phyloP scores from a whole-genome alignment of 1,140 invertebrate species.

The Aphis gossypii region DNA sequence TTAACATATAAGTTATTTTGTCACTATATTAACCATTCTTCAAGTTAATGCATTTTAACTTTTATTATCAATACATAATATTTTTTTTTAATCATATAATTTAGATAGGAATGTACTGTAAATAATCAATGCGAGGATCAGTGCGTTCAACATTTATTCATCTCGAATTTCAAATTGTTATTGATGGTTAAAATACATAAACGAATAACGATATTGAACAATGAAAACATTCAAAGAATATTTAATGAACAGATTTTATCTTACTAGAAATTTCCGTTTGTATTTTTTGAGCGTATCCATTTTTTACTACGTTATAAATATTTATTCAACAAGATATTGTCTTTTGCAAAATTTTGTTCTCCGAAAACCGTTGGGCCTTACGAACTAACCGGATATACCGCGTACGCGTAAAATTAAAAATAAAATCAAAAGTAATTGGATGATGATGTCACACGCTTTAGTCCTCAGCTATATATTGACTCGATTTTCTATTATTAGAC shows the following conservation, averaged over 20 bases:
- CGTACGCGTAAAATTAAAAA: conserved; percentile 43
- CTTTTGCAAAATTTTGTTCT: not conserved
- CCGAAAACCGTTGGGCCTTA: not conserved
- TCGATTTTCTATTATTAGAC: conserved; percentile 50
- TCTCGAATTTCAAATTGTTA: not conserved
- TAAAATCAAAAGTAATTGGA: conserved; percentile 54
- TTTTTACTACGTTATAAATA: not conserved
- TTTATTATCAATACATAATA: not conserved
- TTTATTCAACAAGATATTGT: not conserved
- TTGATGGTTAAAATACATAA: not conserved
- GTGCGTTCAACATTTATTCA: not conserved
- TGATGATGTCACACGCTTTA: conserved; percentile 29
- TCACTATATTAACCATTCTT: not conserved
- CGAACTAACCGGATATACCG: not conserved
- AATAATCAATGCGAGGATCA: not conserved
- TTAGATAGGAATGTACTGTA: not conserved
- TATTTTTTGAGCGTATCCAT: not conserved
- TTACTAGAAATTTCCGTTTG: not conserved
- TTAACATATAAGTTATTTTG: not conserved
- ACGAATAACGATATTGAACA: not conserved
- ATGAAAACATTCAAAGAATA: not conserved
- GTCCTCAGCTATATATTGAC: conserved; percentile 33
- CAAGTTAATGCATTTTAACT: not conserved
- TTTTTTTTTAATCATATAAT: not conserved
- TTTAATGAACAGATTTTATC: not conserved